Evolutionary conservation across 2,113 vertebrate species (phyloP).

Genomic region (Brevimyrus niger): DNA sequence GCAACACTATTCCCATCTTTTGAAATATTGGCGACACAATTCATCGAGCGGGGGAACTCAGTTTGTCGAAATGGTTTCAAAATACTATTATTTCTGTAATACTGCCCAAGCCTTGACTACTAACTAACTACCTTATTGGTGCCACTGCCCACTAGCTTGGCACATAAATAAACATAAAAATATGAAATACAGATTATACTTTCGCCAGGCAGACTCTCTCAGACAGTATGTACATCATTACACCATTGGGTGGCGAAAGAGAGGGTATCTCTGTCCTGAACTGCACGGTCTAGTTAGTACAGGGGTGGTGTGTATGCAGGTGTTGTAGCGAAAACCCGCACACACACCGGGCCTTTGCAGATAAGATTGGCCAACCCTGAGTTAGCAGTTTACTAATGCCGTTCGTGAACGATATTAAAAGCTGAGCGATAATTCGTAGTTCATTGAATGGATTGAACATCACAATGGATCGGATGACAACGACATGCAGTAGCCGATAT

Average conservation of each 20-base stretch:
- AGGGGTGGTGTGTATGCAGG: no score
- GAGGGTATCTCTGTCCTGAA: not conserved
- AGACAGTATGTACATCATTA: not conserved
- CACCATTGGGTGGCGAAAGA: not conserved
- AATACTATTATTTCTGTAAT: no score
- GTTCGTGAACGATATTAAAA: not conserved
- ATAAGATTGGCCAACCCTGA: not conserved
- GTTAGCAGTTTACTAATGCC: not conserved
- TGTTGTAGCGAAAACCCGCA: no score
- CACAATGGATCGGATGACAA: not conserved
- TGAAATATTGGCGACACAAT: no score
- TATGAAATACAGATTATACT: not conserved
- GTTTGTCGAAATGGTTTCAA: no score
- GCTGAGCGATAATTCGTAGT: not conserved
- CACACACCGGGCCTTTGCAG: no score
- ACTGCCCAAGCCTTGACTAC: no score
- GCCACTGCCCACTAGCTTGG: no score
- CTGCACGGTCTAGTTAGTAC: not conserved
- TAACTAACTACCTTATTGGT: not conserved
- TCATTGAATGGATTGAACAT: not conserved
- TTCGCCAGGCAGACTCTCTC: not conserved
- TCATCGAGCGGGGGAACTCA: no score
- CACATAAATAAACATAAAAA: not conserved
- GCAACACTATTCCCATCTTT: no score
- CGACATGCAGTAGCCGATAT: not conserved